Conservation (phyloP, 1,140 invertebrate species). For the Temnothorax curvispinosus region DNA sequence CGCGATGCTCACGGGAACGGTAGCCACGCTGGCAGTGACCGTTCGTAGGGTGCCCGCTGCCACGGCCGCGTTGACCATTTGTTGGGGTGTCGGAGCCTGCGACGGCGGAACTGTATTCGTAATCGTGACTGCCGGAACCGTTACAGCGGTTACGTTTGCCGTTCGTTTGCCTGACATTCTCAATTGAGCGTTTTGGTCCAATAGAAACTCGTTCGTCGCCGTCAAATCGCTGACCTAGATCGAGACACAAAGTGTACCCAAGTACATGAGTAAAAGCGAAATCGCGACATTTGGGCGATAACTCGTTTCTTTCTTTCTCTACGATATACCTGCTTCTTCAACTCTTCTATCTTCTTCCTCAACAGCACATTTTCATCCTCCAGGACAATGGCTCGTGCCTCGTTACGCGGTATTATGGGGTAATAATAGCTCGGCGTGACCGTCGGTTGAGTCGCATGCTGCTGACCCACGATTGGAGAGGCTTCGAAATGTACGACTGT, state of each 20-base stretch:
- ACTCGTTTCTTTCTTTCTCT: neutral
- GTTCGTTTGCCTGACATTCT: slow-evolving; percentile 88
- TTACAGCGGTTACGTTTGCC: slow-evolving; percentile 86
- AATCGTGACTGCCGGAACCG: slow-evolving; percentile 87
- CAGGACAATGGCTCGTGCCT: slow-evolving; percentile 86
- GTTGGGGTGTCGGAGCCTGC: slow-evolving; percentile 84
- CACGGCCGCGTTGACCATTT: slow-evolving; percentile 85
- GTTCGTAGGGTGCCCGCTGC: slow-evolving; percentile 86
- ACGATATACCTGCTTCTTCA: slow-evolving; percentile 89
- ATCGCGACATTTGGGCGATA: neutral
- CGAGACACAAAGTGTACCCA: neutral
- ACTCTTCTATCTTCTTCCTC: slow-evolving; percentile 90
- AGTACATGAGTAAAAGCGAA: neutral
- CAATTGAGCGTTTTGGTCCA: slow-evolving; percentile 93
- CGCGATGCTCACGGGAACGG: slow-evolving; percentile 89
- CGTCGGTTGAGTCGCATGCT: slow-evolving; percentile 77
- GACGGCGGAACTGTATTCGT: slow-evolving; percentile 86
- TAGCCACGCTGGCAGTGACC: slow-evolving; percentile 88
- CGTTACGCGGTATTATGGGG: slow-evolving; percentile 83
- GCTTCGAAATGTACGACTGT: slow-evolving; percentile 83
- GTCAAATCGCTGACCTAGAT: slow-evolving; percentile 88
- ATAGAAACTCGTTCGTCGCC: slow-evolving; percentile 93
- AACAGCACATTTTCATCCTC: slow-evolving; percentile 92
- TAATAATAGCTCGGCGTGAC: slow-evolving; percentile 82
- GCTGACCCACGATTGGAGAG: slow-evolving; percentile 79